Evolutionary conservation across 2,888 invertebrate genomes (phyloP).

Genomic region (Drosophila algonquin): DNA sequence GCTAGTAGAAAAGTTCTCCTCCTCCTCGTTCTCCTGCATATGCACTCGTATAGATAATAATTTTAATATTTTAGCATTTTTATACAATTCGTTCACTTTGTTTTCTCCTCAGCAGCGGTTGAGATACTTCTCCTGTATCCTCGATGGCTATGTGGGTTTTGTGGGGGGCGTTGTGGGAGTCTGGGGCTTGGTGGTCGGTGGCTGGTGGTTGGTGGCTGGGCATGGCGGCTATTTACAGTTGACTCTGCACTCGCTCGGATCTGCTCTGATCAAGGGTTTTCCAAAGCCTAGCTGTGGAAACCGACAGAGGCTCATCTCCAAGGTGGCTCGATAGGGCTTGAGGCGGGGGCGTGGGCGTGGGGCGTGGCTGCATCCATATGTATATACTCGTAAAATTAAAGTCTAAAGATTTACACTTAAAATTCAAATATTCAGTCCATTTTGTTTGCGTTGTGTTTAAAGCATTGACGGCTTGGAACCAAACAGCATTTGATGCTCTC

Average conservation of each 20-base stretch:
- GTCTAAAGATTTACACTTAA: constrained; percentile 83
- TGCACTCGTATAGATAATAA: constrained; percentile 34
- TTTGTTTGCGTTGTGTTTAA: constrained; percentile 83
- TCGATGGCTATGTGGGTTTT: constrained; percentile 3
- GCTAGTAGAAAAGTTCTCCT: constrained; percentile 40
- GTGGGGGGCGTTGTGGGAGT: too few relatives aligned
- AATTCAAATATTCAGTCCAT: constrained; percentile 83
- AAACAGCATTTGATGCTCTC: constrained; percentile 80
- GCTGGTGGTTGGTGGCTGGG: constrained; percentile 16
- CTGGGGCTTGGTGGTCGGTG: constrained; percentile 5
- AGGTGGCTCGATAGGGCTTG: constrained; percentile 27
- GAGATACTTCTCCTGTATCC: constrained; percentile 19
- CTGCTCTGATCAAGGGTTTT: constrained; percentile 39
- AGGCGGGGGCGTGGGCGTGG: constrained; percentile 32
- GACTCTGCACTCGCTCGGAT: constrained; percentile 24
- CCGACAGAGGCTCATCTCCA: constrained; percentile 52
- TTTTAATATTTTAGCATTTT: constrained; percentile 61
- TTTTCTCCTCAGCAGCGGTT: constrained; percentile 27
- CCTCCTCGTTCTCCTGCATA: constrained; percentile 23
- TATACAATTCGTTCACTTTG: constrained; percentile 71
- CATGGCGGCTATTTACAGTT: constrained; percentile 63
- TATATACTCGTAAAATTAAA: constrained; percentile 73
- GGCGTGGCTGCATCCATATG: constrained; percentile 53
- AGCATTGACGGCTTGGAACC: constrained; percentile 81
- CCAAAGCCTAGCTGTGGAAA: constrained; percentile 73